These are phyloP conservation scores for Dendrolimus pini DNA, from an alignment of 2,888 invertebrate species.

Conservation along the genomic window DNA sequence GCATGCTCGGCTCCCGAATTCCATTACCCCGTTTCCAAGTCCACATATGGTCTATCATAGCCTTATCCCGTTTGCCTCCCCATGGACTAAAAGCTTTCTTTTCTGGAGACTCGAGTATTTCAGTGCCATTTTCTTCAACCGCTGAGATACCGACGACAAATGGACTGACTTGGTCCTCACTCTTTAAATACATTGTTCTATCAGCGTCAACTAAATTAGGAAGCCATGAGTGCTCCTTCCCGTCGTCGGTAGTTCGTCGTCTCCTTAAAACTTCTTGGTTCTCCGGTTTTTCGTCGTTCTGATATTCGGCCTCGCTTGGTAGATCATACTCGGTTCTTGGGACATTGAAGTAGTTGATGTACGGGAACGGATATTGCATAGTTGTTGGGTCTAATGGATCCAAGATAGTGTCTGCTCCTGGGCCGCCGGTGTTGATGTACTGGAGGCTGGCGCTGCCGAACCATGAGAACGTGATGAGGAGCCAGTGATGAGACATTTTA, in stretches of 20 bases:
- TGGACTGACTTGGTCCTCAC: slow-evolving; percentile 26
- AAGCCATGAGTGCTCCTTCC: slow-evolving; percentile 31
- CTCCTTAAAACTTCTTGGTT: slow-evolving; percentile 16
- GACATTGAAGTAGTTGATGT: slow-evolving; percentile 37
- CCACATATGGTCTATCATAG: slow-evolving; percentile 46
- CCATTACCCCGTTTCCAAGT: slow-evolving; percentile 52
- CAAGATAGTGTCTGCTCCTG: slow-evolving; percentile 28
- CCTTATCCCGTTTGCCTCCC: slow-evolving; percentile 54
- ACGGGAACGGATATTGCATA: slow-evolving; percentile 35
- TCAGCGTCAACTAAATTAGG: slow-evolving; percentile 41
- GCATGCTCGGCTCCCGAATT: slow-evolving; percentile 62
- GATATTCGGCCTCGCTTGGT: slow-evolving; percentile 20
- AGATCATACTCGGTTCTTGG: slow-evolving; percentile 15
- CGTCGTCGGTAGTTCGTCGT: slow-evolving; percentile 26
- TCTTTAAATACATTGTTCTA: slow-evolving; percentile 33
- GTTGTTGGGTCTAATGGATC: slow-evolving; percentile 30
- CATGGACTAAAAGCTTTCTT: slow-evolving; percentile 65
- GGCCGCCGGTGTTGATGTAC: slow-evolving; percentile 46
- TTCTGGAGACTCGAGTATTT: slow-evolving; percentile 25
- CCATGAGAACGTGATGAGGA: slow-evolving; percentile 53
- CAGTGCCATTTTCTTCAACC: slow-evolving; percentile 32
- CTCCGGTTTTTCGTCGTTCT: slow-evolving; percentile 11
- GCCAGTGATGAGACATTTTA: slow-evolving; percentile 57
- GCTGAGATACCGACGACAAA: slow-evolving; percentile 24
- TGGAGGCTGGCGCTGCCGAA: slow-evolving; percentile 54